Percentiles rank a stretch among this genome's conserved stretches.
phyloP scores from a whole-genome alignment of 1,140 invertebrate genomes.

The Wiebesia pumilae region DNA sequence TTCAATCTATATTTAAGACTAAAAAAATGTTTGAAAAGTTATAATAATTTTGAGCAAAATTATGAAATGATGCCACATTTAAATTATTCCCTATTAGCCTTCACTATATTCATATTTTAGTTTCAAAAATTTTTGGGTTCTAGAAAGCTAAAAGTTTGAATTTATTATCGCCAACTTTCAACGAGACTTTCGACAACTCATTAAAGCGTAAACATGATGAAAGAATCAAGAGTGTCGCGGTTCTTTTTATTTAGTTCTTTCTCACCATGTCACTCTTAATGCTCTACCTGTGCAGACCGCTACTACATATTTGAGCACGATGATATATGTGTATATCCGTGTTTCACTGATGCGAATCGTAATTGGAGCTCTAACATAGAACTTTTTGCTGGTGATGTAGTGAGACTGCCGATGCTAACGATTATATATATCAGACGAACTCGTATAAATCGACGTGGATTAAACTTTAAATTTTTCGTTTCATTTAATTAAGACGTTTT shows the following conservation, averaged over 20 bases:
- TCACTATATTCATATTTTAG: neutral
- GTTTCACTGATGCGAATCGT: neutral
- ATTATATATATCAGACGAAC: neutral
- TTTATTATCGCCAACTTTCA: neutral
- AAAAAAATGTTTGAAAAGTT: neutral
- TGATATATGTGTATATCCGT: neutral
- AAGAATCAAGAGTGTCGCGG: neutral
- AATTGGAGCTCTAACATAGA: neutral
- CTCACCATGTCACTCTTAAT: slow-evolving; percentile 60
- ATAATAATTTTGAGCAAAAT: neutral
- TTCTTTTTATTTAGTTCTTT: slow-evolving; percentile 7
- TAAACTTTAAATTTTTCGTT: slow-evolving; percentile 42
- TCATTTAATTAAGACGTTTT: slow-evolving; percentile 34
- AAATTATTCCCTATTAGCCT: neutral
- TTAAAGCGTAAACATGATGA: slow-evolving; percentile 25
- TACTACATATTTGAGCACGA: slow-evolving; percentile 33
- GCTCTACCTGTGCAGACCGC: slow-evolving; percentile 53
- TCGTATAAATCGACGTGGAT: slow-evolving; percentile 44
- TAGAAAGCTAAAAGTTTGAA: neutral
- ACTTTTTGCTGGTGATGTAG: neutral
- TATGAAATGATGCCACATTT: neutral
- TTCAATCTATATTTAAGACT: neutral
- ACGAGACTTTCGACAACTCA: slow-evolving; percentile 6
- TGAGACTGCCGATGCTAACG: neutral
- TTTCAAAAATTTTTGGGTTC: neutral